Evolutionary conservation across 2,113 vertebrate species (phyloP).

Genomic region (Alethe castanea): DNA sequence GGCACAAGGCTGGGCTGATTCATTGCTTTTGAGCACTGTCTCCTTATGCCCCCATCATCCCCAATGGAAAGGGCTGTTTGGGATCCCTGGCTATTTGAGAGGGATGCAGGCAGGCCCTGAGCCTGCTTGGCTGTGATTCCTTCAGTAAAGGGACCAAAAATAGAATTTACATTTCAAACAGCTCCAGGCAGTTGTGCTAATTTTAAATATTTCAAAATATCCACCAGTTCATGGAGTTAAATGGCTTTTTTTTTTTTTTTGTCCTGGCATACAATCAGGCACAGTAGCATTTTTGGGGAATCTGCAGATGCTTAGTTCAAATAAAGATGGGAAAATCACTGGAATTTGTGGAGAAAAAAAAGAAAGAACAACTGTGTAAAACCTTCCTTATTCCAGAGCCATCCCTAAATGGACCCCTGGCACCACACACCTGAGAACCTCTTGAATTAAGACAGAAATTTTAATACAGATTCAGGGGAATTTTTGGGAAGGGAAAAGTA

Average conservation of each 20-base stretch:
- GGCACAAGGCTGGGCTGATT: neutral
- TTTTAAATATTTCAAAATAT: neutral
- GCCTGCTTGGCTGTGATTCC: neutral
- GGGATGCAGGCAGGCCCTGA: neutral
- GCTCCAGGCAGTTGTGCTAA: neutral
- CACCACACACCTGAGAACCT: neutral
- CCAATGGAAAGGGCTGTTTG: neutral
- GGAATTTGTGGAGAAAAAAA: neutral
- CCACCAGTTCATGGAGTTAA: neutral
- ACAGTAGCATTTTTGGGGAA: neutral
- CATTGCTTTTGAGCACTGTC: neutral
- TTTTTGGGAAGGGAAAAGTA: neutral
- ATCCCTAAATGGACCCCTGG: accelerated
- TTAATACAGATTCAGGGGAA: accelerated
- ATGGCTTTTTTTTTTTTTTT: neutral
- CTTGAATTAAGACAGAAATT: neutral
- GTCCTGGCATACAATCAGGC: neutral
- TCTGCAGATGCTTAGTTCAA: neutral
- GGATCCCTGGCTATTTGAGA: neutral
- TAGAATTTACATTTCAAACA: neutral
- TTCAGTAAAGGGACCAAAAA: neutral
- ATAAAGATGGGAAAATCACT: neutral
- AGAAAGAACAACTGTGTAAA: neutral
- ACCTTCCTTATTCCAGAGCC: neutral
- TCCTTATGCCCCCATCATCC: neutral